Base-by-base conservation (phyloP, 2,888 invertebrate genomes). In the Onthophagus sagittarius region DNA sequence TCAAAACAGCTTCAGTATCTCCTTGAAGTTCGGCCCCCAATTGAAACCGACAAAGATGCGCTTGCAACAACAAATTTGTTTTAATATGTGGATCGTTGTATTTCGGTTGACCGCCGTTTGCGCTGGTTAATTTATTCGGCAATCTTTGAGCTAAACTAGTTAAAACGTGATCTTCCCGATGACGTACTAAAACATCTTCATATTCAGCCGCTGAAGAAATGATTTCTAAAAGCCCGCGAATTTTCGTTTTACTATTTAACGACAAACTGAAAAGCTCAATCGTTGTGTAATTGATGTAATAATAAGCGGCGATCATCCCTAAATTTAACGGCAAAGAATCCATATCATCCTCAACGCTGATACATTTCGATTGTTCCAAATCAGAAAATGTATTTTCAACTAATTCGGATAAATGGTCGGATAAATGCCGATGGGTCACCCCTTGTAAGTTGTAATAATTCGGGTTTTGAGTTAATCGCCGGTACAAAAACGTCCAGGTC, bases 291-390 rank as follows among this genome's bases (percentile, higher is more conserved):
- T 99, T 98, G 81, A 99, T 99, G 86, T 99, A 99, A 85, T 99
- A 99, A 86, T 99, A 99, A 0, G 99, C 98, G 0, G 99, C 99
- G 84, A 99, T 99, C 98, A 99, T 99, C 82, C 99, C 99, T 83
- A 99, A 87, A 88, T 99, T 99, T 53, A 99, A 89, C 0, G 99
- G 98, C 75, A 96, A 89, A 0, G 96, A 95, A 84, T 99, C 98
- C 93, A 99, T 96, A 79, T 99, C 99, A 79, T 99, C 99, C 84
- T 99, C 98, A 5, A 99, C 91, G 70, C 96, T 94, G 79, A 99
- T 98, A 84, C 99, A 99, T 83, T 98, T 98, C 0, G 97, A 96
- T 84, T 97, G 96, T 83, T 98, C 97, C 81, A 99, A 87, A 85
- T 99, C 98, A 53, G 91, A 92, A 5, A 99, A 88, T 0, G 99